Evolutionary conservation across 1,140 invertebrate species (phyloP).

Genomic region (Cecropterus lyciades): DNA sequence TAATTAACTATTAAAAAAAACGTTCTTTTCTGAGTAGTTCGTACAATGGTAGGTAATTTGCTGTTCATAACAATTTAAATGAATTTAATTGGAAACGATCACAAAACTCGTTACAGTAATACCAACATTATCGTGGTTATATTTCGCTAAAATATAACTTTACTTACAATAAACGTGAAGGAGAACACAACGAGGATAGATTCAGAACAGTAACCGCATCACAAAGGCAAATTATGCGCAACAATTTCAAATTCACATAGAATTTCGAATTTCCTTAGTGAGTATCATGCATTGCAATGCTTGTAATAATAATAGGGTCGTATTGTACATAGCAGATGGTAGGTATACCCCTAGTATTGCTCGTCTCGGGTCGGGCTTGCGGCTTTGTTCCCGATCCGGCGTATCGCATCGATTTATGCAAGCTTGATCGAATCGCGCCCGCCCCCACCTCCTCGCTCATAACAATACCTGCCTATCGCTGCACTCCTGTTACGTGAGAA

Average conservation of each 20-base stretch:
- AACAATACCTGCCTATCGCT: conserved; percentile 55
- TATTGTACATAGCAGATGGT: conserved; percentile 35
- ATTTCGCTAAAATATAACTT: background rate
- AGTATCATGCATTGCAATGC: conserved; percentile 34
- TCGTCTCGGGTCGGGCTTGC: conserved; percentile 52
- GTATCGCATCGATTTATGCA: conserved; percentile 80
- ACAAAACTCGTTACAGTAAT: no score
- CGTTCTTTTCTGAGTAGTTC: no score
- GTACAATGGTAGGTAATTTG: no score
- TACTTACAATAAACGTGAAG: background rate
- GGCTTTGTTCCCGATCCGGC: conserved; percentile 73
- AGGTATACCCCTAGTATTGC: conserved; percentile 46
- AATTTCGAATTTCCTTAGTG: conserved; percentile 35
- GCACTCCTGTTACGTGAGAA: conserved; percentile 44
- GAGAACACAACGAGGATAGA: conserved; percentile 21
- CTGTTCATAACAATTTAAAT: no score
- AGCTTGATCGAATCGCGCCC: conserved; percentile 67
- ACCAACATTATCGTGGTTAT: no score
- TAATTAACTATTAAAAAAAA: no score
- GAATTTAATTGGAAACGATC: no score
- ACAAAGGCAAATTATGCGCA: conserved; percentile 36
- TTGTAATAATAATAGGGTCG: conserved; percentile 34
- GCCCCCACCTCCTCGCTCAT: conserved; percentile 48
- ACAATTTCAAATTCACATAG: conserved; percentile 35
- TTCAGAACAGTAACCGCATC: conserved; percentile 22